Conservation (phyloP, 1,140 invertebrate species). For the Drosophila kikkawai region DNA sequence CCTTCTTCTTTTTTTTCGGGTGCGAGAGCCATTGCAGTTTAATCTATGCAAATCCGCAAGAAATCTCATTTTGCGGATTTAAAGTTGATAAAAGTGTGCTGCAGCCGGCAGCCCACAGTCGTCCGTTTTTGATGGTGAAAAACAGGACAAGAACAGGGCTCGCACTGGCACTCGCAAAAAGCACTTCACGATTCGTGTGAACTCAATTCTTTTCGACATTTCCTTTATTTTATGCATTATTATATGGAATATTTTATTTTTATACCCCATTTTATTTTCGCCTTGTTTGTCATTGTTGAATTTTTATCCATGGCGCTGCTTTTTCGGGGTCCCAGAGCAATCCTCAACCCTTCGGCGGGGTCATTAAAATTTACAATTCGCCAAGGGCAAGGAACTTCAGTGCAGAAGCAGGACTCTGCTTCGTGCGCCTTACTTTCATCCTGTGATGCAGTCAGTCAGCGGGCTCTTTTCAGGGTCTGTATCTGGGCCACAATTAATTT, state of each 20-base stretch:
- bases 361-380: constrained; percentile 68
- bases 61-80: constrained; percentile 80
- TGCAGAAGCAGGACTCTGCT: constrained; percentile 14
- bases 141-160: constrained; percentile 20
- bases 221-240: constrained; percentile 60
- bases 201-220: constrained; percentile 44
- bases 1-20: constrained; percentile 12
- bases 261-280: constrained; percentile 37
- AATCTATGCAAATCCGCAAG: constrained; percentile 78
- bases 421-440: constrained; percentile 11
- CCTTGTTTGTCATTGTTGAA: constrained; percentile 54
- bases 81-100: constrained; percentile 68
- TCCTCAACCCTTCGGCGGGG: constrained; percentile 37
- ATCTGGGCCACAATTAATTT: constrained; percentile 37
- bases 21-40: constrained; percentile 58
- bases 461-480: not conserved
- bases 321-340: not conserved
- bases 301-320: constrained; percentile 36
- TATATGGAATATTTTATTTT: constrained; percentile 49
- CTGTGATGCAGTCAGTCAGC: constrained; percentile 19
- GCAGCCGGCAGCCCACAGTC: constrained; percentile 22
- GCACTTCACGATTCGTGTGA: constrained; percentile 36
- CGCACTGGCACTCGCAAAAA: not conserved
- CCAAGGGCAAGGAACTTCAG: constrained; percentile 48
- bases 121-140: constrained; percentile 29